A percentile compares a stretch with the other conserved stretches of the same genome.
These are phyloP conservation scores for Tyrannus savana DNA, from an alignment of 2,113 vertebrate species.

Conservation along the genomic window DNA sequence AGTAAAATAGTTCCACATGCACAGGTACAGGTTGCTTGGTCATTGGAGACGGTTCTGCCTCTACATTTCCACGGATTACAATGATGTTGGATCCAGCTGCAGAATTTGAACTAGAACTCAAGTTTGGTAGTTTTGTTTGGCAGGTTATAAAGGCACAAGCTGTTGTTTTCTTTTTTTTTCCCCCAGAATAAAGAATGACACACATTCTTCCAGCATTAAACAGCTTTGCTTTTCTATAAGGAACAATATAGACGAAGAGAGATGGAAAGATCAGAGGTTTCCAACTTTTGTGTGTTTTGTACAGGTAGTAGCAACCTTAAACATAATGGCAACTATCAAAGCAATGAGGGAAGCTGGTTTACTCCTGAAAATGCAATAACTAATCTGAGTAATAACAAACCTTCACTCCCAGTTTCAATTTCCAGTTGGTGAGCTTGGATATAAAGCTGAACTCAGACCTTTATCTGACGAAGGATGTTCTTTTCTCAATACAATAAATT, in stretches of 20 bases:
- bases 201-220: neutral
- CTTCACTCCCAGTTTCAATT: neutral
- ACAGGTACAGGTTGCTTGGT: neutral
- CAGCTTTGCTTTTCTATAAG: neutral
- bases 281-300: neutral
- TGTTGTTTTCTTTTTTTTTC: neutral
- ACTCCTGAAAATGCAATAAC: neutral
- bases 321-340: neutral
- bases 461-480: neutral
- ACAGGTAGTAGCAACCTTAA: neutral
- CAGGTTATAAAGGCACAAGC: neutral
- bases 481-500: neutral
- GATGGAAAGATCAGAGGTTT: neutral
- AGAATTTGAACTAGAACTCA: conserved; percentile 14
- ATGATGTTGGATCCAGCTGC: neutral
- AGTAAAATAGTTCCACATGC: neutral
- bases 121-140: neutral
- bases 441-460: neutral
- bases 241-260: neutral
- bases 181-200: neutral
- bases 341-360: neutral
- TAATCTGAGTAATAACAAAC: neutral
- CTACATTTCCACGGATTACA: neutral
- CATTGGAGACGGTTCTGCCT: neutral
- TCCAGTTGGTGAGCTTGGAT: neutral